A percentile compares a stretch with the other conserved stretches of the same genome.
These are phyloP conservation scores for Anorthoa munda DNA, from an alignment of 2,888 invertebrate genomes.

Conservation along the genomic window DNA sequence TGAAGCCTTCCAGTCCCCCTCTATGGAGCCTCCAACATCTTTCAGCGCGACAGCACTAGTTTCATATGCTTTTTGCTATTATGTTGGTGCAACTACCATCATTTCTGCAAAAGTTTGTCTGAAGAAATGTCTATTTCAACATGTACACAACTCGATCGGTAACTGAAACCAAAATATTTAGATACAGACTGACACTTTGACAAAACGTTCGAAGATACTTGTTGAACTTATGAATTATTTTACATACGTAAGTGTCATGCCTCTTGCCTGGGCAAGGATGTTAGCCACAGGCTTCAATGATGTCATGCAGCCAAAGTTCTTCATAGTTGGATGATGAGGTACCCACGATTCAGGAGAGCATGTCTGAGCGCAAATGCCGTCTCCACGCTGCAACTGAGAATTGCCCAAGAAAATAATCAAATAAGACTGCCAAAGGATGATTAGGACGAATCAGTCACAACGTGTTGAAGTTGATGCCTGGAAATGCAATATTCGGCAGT, in stretches of 20 bases:
- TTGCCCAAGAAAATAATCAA: not conserved
- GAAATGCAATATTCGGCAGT: not conserved
- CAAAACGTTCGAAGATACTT: constrained; percentile 1
- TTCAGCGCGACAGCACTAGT: constrained; percentile 4
- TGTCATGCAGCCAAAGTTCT: constrained; percentile 23
- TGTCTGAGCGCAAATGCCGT: constrained; percentile 9
- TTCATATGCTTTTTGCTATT: constrained; percentile 1
- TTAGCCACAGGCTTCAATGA: not conserved
- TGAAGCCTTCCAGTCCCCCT: not conserved
- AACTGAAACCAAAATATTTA: constrained; percentile 30
- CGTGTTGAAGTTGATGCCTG: not conserved
- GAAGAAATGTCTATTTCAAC: constrained; percentile 31
- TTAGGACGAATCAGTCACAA: not conserved
- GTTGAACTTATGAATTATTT: not conserved
- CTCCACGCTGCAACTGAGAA: constrained; percentile 35
- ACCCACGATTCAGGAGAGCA: not conserved
- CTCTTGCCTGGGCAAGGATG: not conserved
- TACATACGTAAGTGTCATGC: constrained; percentile 38
- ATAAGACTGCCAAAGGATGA: not conserved
- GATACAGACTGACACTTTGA: not conserved
- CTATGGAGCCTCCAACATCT: not conserved
- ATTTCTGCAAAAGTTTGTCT: constrained; percentile 9
- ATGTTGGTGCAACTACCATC: not conserved
- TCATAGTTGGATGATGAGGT: constrained; percentile 1
- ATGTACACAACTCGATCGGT: not conserved